A percentile compares a stretch with the other conserved stretches of the same genome.
phyloP scores from a whole-genome alignment of 30 jellyfish, hydroid and myxozoan species.

The Aurelia sp. region DNA sequence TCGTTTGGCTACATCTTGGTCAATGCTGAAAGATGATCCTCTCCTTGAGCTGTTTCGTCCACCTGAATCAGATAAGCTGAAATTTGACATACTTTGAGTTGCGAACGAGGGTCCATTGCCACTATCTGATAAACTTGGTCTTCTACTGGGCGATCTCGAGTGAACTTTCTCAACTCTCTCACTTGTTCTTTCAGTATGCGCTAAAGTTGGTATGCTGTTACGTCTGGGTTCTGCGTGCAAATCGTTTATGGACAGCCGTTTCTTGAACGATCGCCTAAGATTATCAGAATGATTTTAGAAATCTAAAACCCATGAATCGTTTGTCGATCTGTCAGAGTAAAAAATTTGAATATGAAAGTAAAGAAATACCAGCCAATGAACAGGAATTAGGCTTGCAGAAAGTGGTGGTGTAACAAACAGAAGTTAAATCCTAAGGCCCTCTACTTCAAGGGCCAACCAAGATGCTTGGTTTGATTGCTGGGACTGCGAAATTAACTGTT shows the following conservation, averaged over 20 bases:
- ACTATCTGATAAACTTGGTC: constrained; percentile 56
- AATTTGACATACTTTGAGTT: constrained; percentile 13
- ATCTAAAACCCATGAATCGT: too few species aligned
- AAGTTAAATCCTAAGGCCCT: too few species aligned
- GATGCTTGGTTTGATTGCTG: too few species aligned
- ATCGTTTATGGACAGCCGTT: constrained; percentile 44
- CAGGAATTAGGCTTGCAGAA: too few species aligned
- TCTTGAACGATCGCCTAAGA: constrained; percentile 32
- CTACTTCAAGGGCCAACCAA: too few species aligned
- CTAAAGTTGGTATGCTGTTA: constrained; percentile 56
- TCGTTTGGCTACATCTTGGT: constrained; percentile 66
- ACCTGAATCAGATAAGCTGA: constrained; percentile 17
- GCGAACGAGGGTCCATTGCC: constrained; percentile 60
- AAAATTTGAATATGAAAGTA: too few species aligned
- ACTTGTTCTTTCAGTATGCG: constrained; percentile 17
- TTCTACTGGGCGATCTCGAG: constrained; percentile 41
- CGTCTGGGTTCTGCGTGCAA: constrained; percentile 33
- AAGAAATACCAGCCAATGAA: too few species aligned
- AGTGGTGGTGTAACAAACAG: too few species aligned
- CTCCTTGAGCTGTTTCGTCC: constrained; percentile 71
- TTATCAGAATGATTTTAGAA: too few species aligned
- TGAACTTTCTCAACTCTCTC: constrained; percentile 18
- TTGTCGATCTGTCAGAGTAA: too few species aligned
- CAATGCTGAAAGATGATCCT: constrained; percentile 59
- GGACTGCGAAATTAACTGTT: too few species aligned